A percentile compares a stretch with the other conserved stretches of the same genome.
phyloP scores from a whole-genome alignment of 2,797 vertebrate species.

The Melanogrammus aeglefinus region DNA sequence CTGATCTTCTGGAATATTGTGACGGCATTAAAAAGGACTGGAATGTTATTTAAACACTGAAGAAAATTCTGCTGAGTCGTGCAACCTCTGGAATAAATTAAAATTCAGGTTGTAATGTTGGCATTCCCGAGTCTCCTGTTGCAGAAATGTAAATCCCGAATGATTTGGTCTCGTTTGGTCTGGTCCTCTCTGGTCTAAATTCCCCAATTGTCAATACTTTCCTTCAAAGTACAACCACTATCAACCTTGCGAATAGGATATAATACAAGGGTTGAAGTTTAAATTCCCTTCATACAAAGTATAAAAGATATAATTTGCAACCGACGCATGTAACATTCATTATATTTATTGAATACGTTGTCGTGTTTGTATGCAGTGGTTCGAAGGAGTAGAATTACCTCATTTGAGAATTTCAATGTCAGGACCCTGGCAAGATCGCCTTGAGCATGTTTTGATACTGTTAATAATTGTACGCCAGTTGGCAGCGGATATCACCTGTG shows the following conservation, averaged over 20 bases:
- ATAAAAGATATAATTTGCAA: not conserved
- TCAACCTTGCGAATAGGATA: not conserved
- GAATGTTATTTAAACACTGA: not conserved
- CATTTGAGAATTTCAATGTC: not conserved
- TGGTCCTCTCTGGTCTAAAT: no score
- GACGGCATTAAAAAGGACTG: constrained; percentile 13
- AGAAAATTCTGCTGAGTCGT: constrained; percentile 20
- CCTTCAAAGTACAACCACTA: no score
- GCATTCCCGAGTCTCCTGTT: not conserved
- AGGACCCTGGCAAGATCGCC: not conserved
- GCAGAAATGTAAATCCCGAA: not conserved
- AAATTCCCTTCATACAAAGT: no score
- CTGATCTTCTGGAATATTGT: not conserved
- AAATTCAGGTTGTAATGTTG: not conserved
- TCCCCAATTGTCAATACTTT: not conserved
- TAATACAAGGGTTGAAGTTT: no score
- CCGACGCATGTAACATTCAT: not conserved
- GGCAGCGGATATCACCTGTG: constrained; percentile 25
- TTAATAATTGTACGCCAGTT: constrained; percentile 47
- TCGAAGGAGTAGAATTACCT: no score
- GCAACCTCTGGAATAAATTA: not conserved
- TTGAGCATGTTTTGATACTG: not conserved
- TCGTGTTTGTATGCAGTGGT: not conserved
- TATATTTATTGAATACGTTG: not conserved
- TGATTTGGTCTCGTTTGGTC: not conserved